phyloP scores from a whole-genome alignment of 1,140 invertebrate species.

The Lordiphosa collinella region DNA sequence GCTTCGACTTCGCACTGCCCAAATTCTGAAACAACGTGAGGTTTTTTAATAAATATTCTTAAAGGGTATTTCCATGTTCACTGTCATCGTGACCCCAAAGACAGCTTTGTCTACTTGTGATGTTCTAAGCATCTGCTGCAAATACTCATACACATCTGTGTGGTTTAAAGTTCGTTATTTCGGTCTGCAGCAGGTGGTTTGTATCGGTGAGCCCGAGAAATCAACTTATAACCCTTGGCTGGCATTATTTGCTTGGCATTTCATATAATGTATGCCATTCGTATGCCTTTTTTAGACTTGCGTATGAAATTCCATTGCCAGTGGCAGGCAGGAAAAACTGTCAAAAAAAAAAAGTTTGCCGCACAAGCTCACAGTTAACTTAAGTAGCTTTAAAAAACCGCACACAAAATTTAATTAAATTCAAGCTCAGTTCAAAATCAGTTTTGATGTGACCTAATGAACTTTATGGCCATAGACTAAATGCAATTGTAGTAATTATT shows the following conservation, averaged over 20 bases:
- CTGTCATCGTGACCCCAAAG: background rate
- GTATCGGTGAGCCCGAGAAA: conserved; percentile 21
- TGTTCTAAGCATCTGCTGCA: conserved; percentile 51
- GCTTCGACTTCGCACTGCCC: no score
- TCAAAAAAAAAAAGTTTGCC: conserved; percentile 14
- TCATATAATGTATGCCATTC: conserved; percentile 25
- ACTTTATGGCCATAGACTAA: conserved; percentile 43
- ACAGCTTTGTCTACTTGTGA: conserved; percentile 15
- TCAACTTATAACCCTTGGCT: background rate
- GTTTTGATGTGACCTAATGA: conserved; percentile 4
- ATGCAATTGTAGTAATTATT: conserved; percentile 71
- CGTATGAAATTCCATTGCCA: conserved; percentile 36
- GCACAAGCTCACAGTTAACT: conserved; percentile 62
- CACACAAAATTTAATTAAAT: conserved; percentile 63
- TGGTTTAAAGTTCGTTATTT: conserved; percentile 34
- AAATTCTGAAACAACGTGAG: no score
- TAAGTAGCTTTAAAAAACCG: conserved; percentile 60
- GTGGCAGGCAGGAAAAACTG: conserved; percentile 1
- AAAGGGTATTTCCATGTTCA: background rate
- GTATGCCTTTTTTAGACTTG: conserved; percentile 8
- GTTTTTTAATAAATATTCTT: no score
- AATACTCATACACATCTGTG: conserved; percentile 19
- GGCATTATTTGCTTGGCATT: conserved; percentile 41
- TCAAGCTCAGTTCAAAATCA: conserved; percentile 46
- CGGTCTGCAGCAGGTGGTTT: conserved; percentile 65